Conservation (phyloP, 2,888 invertebrate genomes). For the Syritta pipiens region DNA sequence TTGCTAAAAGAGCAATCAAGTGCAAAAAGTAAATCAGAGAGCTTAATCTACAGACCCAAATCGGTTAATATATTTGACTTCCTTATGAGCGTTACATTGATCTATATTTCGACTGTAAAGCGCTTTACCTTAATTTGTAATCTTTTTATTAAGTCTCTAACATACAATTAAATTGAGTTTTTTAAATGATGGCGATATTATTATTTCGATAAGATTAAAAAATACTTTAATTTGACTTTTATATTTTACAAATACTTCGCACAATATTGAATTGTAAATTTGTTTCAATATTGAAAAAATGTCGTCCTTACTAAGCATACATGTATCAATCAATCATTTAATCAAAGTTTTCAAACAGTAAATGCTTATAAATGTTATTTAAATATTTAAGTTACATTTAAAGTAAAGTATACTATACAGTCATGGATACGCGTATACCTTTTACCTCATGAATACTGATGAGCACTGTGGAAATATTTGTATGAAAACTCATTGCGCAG, state of each 20-base stretch:
- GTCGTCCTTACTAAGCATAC: no score
- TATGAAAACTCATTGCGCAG: not conserved
- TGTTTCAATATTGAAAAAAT: no score
- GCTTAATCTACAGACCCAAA: slow-evolving; percentile 42
- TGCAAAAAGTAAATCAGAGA: slow-evolving; percentile 10
- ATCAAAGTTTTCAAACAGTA: no score
- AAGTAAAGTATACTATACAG: no score
- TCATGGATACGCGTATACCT: no score
- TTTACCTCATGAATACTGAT: not conserved
- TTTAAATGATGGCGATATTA: not conserved
- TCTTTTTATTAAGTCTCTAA: not conserved
- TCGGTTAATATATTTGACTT: not conserved
- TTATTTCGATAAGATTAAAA: not conserved
- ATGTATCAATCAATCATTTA: no score
- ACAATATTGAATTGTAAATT: no score
- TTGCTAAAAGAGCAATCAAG: slow-evolving; percentile 1
- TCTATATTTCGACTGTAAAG: slow-evolving; percentile 15
- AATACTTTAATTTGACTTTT: no score
- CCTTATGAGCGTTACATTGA: slow-evolving; percentile 20
- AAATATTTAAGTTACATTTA: no score
- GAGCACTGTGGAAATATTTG: not conserved
- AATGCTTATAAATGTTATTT: no score
- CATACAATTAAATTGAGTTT: no score
- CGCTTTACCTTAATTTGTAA: slow-evolving; percentile 6
- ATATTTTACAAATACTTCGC: no score